A percentile compares a stretch with the other conserved stretches of the same genome.
These are phyloP conservation scores for Paraescarpia echinospica DNA, from an alignment of 1,140 invertebrate species.

Conservation along the genomic window DNA sequence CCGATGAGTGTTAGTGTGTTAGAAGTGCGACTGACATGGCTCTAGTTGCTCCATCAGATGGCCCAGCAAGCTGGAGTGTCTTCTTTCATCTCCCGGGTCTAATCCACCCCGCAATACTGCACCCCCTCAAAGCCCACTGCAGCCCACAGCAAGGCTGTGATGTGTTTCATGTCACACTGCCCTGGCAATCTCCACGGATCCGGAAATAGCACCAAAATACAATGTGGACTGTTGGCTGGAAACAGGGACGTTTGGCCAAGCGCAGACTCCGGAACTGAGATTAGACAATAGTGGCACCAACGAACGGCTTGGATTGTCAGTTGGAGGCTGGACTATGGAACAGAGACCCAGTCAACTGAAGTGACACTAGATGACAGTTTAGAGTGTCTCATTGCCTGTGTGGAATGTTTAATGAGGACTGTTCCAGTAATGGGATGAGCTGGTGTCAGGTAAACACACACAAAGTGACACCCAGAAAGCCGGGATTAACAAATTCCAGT, in stretches of 20 bases:
- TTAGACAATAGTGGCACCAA: background rate
- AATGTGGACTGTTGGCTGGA: background rate
- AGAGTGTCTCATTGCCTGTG: background rate
- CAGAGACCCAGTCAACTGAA: background rate
- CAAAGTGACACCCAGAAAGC: background rate
- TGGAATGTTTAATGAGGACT: background rate
- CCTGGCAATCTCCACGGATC: background rate
- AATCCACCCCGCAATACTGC: background rate
- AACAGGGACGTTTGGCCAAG: background rate
- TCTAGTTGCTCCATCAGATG: background rate
- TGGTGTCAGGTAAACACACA: background rate
- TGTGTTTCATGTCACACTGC: background rate
- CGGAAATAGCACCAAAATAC: background rate
- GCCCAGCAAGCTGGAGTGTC: background rate
- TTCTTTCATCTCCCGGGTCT: background rate
- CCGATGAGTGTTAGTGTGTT: background rate
- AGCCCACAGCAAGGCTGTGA: background rate
- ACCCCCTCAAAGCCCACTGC: background rate
- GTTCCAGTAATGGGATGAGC: background rate
- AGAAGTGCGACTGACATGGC: background rate
- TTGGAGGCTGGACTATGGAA: background rate
- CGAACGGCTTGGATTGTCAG: background rate
- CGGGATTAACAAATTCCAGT: no score
- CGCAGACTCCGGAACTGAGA: background rate
- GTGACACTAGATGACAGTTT: background rate